Percentiles rank a stretch among this genome's conserved stretches.
Conservation (phyloP, 2,888 invertebrate species). For the Minunthozetes semirufus region DNA sequence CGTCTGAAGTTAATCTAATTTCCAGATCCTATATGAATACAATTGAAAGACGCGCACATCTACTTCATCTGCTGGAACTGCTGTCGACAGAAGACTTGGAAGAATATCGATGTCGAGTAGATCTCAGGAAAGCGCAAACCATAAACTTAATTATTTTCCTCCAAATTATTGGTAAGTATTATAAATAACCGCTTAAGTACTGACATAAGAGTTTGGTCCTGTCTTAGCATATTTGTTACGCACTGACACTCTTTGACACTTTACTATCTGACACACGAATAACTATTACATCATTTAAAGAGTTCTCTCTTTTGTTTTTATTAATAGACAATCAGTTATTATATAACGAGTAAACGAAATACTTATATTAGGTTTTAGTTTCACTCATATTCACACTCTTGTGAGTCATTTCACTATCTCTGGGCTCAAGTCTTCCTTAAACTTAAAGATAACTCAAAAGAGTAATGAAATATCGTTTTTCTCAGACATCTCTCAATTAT, state of each 20-base stretch:
- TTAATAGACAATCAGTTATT: slow-evolving; percentile 14
- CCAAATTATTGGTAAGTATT: slow-evolving; percentile 70
- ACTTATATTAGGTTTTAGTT: not conserved
- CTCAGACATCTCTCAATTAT: not conserved
- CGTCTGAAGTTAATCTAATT: slow-evolving; percentile 75
- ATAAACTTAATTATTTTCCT: slow-evolving; percentile 82
- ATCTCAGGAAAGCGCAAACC: slow-evolving; percentile 83
- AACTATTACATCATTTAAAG: not conserved
- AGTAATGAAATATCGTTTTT: not conserved
- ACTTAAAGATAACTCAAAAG: not conserved
- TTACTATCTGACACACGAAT: not conserved
- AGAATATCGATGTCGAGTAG: slow-evolving; percentile 79
- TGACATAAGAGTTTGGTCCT: not conserved
- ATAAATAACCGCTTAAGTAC: not conserved
- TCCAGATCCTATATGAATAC: slow-evolving; percentile 76
- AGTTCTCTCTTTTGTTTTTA: slow-evolving; percentile 3
- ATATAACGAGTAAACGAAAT: not conserved
- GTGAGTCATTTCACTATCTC: too few relatives aligned
- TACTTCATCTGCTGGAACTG: slow-evolving; percentile 38
- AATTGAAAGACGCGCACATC: slow-evolving; percentile 51
- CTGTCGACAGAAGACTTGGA: slow-evolving; percentile 81
- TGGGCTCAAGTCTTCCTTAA: not conserved
- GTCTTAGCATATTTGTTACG: slow-evolving; percentile 3
- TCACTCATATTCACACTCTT: not conserved
- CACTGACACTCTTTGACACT: slow-evolving; percentile 5